phyloP scores from a whole-genome alignment of 2,888 invertebrate species.

The Hyppa rectilinea region DNA sequence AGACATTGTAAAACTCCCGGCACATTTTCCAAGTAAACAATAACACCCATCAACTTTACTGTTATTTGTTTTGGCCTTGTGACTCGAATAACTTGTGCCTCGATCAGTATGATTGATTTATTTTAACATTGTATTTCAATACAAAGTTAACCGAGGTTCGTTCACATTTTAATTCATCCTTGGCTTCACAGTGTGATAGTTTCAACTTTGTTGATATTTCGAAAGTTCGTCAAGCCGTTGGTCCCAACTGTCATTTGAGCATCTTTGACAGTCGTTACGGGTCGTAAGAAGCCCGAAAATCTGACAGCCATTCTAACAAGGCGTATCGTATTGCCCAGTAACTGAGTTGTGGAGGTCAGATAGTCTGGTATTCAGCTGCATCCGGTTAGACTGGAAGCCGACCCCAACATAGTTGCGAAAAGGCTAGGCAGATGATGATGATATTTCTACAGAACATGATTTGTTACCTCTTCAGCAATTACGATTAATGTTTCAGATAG shows the following conservation, averaged over 20 bases:
- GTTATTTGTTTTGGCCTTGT: slow-evolving; percentile 22
- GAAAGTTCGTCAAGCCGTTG: too few species aligned
- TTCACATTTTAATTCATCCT: neutral
- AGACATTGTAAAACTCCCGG: slow-evolving; percentile 46
- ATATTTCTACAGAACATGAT: neutral
- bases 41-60: slow-evolving; percentile 36
- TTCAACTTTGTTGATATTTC: neutral
- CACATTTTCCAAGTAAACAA: slow-evolving; percentile 44
- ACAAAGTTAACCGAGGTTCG: neutral
- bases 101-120: slow-evolving; percentile 22
- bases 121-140: slow-evolving; percentile 14
- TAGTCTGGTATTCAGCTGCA: too few species aligned
- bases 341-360: too few species aligned
- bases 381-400: too few species aligned
- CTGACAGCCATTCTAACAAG: too few species aligned
- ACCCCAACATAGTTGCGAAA: too few species aligned
- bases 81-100: neutral
- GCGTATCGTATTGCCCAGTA: too few species aligned
- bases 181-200: neutral
- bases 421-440: too few species aligned
- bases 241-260: too few species aligned
- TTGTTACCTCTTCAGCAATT: neutral
- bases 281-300: too few species aligned
- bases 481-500: neutral
- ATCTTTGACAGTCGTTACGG: too few species aligned